Evolutionary conservation across 2,113 vertebrate species (phyloP).

Genomic region (Daubentonia madagascariensis): DNA sequence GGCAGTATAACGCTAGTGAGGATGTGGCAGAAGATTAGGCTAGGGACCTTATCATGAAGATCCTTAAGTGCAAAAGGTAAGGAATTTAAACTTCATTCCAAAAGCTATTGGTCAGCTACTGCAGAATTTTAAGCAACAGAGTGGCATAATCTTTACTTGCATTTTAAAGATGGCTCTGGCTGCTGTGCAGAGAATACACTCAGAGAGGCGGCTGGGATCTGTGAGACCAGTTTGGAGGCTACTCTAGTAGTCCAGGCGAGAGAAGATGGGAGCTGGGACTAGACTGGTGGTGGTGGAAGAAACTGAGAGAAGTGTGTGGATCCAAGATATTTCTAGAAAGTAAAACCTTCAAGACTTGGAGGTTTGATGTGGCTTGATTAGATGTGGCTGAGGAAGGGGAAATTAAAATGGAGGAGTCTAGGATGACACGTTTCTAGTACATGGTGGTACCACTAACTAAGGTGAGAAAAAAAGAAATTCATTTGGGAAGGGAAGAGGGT

Average conservation of each 20-base stretch:
- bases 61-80: not conserved
- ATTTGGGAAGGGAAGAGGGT: not conserved
- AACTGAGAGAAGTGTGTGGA: not conserved
- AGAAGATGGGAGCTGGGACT: not conserved
- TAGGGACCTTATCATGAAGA: not conserved
- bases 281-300: not conserved
- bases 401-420: not conserved
- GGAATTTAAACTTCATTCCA: slow-evolving; percentile 24
- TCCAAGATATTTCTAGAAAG: not conserved
- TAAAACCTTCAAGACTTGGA: not conserved
- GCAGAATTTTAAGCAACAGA: not conserved
- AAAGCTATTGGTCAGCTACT: not conserved
- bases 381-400: not conserved
- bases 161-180: not conserved
- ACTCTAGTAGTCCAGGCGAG: not conserved
- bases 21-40: not conserved
- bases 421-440: not conserved
- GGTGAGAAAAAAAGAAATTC: not conserved
- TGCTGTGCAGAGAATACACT: not conserved
- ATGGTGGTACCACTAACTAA: not conserved
- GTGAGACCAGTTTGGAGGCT: not conserved
- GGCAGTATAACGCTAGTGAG: not conserved
- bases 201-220: not conserved
- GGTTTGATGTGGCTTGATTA: too few species aligned
- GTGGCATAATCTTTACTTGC: not conserved